A percentile compares a stretch with the other conserved stretches of the same genome.
phyloP scores from a whole-genome alignment of 2,888 invertebrate genomes.

The Lamproptera curius region DNA sequence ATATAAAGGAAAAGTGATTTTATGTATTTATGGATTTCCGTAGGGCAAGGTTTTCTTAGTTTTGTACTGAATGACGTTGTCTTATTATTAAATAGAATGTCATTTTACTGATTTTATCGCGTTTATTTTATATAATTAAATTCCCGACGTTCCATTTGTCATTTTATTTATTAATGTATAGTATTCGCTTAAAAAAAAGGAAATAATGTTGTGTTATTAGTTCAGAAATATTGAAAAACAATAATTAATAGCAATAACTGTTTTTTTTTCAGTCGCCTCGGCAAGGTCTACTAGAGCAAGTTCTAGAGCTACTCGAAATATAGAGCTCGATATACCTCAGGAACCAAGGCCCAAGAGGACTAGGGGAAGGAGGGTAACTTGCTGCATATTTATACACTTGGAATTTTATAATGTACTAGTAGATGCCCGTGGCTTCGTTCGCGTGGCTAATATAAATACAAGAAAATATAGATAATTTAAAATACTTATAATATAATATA shows the following conservation, averaged over 20 bases:
- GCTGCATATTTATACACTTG: background rate
- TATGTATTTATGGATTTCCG: too few species aligned
- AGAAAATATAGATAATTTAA: background rate
- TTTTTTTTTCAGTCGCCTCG: slow-evolving; percentile 27
- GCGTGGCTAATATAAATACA: background rate
- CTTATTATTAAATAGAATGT: background rate
- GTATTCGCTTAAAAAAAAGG: too few species aligned
- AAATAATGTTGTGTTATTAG: too few species aligned
- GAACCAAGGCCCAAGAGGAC: slow-evolving; percentile 55
- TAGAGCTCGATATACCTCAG: slow-evolving; percentile 13
- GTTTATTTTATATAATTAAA: too few species aligned
- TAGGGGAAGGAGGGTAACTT: slow-evolving; percentile 49
- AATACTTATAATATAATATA: background rate
- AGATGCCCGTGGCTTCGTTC: background rate
- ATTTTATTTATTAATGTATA: background rate
- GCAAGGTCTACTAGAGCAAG: slow-evolving; percentile 42
- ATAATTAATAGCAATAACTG: background rate
- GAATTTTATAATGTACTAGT: background rate
- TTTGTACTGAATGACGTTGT: too few species aligned
- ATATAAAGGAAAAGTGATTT: too few species aligned
- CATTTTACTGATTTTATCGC: too few species aligned
- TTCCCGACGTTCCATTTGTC: background rate
- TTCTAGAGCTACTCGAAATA: slow-evolving; percentile 33
- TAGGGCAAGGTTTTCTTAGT: too few species aligned
- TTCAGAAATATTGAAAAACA: background rate